Evolutionary conservation across 2,888 invertebrate species (phyloP).

Genomic region (Cactoblastis cactorum): DNA sequence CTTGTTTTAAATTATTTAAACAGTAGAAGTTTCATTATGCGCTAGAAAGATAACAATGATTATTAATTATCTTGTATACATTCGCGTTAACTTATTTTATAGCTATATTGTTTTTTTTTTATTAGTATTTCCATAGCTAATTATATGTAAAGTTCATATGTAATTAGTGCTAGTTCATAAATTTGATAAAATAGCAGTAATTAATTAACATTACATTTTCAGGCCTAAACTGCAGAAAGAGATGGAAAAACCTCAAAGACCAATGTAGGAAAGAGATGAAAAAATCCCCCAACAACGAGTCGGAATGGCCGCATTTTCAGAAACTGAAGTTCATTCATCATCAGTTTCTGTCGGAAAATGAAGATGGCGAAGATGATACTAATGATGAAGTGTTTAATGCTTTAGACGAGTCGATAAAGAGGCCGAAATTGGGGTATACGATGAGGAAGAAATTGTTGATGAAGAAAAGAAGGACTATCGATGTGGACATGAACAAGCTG

Average conservation of each 20-base stretch:
- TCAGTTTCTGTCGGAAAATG: conserved; percentile 65
- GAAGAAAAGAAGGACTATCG: conserved; percentile 65
- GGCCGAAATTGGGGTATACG: conserved; percentile 66
- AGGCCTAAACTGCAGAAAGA: conserved; percentile 68
- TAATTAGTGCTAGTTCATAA: too few relatives aligned
- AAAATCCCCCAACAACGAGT: conserved; percentile 55
- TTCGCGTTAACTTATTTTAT: too few relatives aligned
- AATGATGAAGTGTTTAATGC: conserved; percentile 60
- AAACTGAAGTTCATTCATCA: conserved; percentile 67
- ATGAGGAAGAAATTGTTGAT: conserved; percentile 67
- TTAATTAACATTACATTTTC: conserved; percentile 28
- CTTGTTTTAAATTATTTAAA: too few relatives aligned
- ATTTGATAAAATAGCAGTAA: too few relatives aligned
- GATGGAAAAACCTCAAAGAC: conserved; percentile 75
- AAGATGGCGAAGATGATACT: conserved; percentile 61
- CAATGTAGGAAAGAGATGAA: conserved; percentile 75
- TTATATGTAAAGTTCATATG: too few relatives aligned
- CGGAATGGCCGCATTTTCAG: conserved; percentile 69
- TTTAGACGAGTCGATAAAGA: conserved; percentile 63
- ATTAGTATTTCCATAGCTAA: too few relatives aligned
- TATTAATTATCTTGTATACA: too few relatives aligned
- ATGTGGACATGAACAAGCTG: conserved; percentile 65
- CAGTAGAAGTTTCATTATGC: too few relatives aligned
- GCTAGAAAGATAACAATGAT: too few relatives aligned
- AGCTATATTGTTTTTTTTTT: too few relatives aligned